phyloP scores from a whole-genome alignment of 2,888 invertebrate genomes.

The Drosophila mayaguana region DNA sequence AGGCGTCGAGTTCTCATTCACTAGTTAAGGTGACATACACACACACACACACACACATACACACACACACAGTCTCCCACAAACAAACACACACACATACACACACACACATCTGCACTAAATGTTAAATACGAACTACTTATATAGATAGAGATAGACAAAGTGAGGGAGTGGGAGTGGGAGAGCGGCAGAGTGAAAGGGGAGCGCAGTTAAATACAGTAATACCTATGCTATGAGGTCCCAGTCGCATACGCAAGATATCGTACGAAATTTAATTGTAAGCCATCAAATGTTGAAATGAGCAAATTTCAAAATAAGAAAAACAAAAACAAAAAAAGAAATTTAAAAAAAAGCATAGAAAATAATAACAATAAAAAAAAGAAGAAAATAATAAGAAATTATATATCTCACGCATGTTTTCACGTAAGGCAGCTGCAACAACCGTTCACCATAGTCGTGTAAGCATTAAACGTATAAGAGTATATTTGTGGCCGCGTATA shows the following conservation, averaged over 20 bases:
- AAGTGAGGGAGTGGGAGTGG: constrained; percentile 1
- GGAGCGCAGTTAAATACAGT: constrained; percentile 39
- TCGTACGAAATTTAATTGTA: constrained; percentile 49
- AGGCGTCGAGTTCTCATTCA: constrained; percentile 50
- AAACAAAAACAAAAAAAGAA: not conserved
- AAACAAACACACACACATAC: constrained; percentile 29
- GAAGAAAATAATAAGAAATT: not conserved
- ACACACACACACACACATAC: constrained; percentile 46
- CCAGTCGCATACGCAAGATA: constrained; percentile 65
- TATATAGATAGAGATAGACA: constrained; percentile 32
- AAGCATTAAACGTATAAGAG: constrained; percentile 42
- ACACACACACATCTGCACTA: constrained; percentile 59
- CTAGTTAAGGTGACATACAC: constrained; percentile 48
- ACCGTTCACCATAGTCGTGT: constrained; percentile 46
- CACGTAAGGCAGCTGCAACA: constrained; percentile 40
- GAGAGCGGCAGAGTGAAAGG: not conserved
- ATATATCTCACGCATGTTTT: constrained; percentile 57
- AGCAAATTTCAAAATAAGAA: constrained; percentile 58
- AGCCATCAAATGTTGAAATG: constrained; percentile 66
- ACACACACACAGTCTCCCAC: constrained; percentile 33
- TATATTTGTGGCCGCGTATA: constrained; percentile 15
- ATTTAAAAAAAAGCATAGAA: not conserved
- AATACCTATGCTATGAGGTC: constrained; percentile 62
- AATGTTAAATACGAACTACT: constrained; percentile 75
- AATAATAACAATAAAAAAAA: not conserved